Evolutionary conservation across 1,140 invertebrate genomes (phyloP).

Genomic region (Zelostemma sp.): DNA sequence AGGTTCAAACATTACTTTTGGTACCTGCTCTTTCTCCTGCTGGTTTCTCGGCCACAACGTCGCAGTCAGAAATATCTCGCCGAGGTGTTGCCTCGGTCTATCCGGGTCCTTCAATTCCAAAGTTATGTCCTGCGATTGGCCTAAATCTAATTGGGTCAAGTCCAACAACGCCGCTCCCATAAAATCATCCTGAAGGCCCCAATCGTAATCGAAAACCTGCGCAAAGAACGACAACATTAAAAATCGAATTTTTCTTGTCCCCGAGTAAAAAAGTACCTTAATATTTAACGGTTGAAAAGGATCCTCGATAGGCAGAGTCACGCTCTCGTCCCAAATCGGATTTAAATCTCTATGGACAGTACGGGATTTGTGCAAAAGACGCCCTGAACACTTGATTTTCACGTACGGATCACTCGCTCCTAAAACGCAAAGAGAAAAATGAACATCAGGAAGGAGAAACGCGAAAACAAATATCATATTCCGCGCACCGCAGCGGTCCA

Average conservation of each 20-base stretch:
- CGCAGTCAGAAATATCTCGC: slow-evolving; percentile 84
- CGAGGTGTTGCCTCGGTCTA: slow-evolving; percentile 78
- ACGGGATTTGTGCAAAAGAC: slow-evolving; percentile 93
- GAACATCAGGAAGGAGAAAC: too few relatives aligned
- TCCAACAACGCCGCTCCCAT: slow-evolving; percentile 94
- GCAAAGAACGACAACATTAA: too few relatives aligned
- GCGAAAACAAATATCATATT: too few relatives aligned
- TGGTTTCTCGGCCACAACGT: slow-evolving; percentile 90
- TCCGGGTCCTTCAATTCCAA: slow-evolving; percentile 82
- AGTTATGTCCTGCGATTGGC: slow-evolving; percentile 83
- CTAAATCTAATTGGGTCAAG: slow-evolving; percentile 86
- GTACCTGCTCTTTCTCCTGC: slow-evolving; percentile 95
- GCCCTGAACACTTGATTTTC: slow-evolving; percentile 93
- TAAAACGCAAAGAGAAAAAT: too few relatives aligned
- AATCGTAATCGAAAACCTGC: slow-evolving; percentile 97
- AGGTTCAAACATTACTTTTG: too few relatives aligned
- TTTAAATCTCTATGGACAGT: slow-evolving; percentile 91
- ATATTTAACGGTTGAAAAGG: slow-evolving; percentile 88
- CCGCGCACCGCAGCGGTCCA: slow-evolving; percentile 94
- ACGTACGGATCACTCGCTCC: slow-evolving; percentile 98
- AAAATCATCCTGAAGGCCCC: slow-evolving; percentile 97
- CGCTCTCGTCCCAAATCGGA: slow-evolving; percentile 96
- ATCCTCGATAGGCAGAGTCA: slow-evolving; percentile 95
- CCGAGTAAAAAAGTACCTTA: too few relatives aligned
- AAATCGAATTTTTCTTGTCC: too few relatives aligned